Evolutionary conservation across 1,140 invertebrate genomes (phyloP), one percentile per base, ranked within the genome.

Genomic region (Myzus persicae): DNA sequence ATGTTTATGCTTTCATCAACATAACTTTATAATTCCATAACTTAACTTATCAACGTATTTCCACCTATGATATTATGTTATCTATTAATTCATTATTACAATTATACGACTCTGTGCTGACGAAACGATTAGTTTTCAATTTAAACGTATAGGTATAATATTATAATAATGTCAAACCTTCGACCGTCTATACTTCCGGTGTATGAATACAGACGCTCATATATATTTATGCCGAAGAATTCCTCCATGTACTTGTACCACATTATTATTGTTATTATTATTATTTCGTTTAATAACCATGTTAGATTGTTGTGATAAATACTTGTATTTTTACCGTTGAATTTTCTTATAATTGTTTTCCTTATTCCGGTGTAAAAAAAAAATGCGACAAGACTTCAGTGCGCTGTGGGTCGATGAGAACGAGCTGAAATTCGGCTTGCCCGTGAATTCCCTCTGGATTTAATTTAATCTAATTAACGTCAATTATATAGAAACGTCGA

Each of bases 391-490:
- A 31, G 59, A 67, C 31, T 67, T 67, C 14, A 67, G 31, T 67
- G 59, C 11, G 7, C 59, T n/a, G 24, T 54, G 51, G 14, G 7
- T 76, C n/a, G 59, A 76, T 76, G 59, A 76, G 59, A n/a, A 76
- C 4, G 59, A 14, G 14, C 14, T 76, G n/a, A 76, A 67, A 18
- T n/a, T 76, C 1, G 59, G 14, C 31, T n/a, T 76, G n/a, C n/a
- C 18, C 11, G n/a, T 76, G 59, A 18, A 76, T 76, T 76, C 59
- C 59, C 59, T 20, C 14, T 1, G 14, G 31, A 67, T n/a, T 76
- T 76, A 76, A 76, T 76, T 76, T 76, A 76, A 76, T 76, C 59
- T 76, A 76, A 76, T 76, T 76, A 76, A 76, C 59, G 31, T 76
- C 59, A 76, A 76, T 76, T 76, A 76, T n/a, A 76, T 76, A 76